These are phyloP conservation scores for Anneissia japonica DNA, from an alignment of 35 echinoderm and acorn worm genomes.

Conservation along the genomic window DNA sequence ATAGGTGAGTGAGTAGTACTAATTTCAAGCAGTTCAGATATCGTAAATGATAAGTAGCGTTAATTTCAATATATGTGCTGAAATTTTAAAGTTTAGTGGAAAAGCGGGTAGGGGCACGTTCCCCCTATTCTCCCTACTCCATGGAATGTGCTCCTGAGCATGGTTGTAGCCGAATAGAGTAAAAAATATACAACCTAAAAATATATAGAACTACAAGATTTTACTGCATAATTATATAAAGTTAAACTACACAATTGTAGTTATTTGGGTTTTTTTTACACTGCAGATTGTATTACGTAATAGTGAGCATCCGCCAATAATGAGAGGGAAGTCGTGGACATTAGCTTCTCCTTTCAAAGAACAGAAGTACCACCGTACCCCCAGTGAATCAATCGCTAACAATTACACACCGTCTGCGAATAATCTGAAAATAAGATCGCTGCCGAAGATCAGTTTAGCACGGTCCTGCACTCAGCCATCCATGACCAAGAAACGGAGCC, in stretches of 20 bases:
- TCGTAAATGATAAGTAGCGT: too few relatives aligned
- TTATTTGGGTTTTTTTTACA: background rate
- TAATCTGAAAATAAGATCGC: conserved; percentile 63
- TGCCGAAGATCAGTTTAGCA: conserved; percentile 48
- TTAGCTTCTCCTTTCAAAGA: conserved; percentile 93
- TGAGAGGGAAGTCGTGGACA: conserved; percentile 93
- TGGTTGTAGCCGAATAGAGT: background rate
- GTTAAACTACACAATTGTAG: background rate
- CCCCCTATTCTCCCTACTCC: too few relatives aligned
- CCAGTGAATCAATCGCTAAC: conserved; percentile 96
- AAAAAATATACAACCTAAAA: background rate
- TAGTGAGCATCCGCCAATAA: conserved; percentile 97
- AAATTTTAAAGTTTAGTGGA: too few relatives aligned
- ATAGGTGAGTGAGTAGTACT: too few relatives aligned
- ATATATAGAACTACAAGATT: background rate
- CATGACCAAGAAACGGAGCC: conserved; percentile 72
- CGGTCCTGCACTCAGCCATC: conserved; percentile 75
- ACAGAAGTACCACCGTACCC: conserved; percentile 95
- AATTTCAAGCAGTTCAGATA: too few relatives aligned
- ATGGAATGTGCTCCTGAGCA: too few relatives aligned
- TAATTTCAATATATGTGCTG: too few relatives aligned
- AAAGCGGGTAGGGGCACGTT: too few relatives aligned
- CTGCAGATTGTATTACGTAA: conserved; percentile 84
- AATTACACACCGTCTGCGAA: conserved; percentile 95
- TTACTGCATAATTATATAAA: background rate